phyloP scores from a whole-genome alignment of 2,113 vertebrate species.

The Heterochromis multidens region DNA sequence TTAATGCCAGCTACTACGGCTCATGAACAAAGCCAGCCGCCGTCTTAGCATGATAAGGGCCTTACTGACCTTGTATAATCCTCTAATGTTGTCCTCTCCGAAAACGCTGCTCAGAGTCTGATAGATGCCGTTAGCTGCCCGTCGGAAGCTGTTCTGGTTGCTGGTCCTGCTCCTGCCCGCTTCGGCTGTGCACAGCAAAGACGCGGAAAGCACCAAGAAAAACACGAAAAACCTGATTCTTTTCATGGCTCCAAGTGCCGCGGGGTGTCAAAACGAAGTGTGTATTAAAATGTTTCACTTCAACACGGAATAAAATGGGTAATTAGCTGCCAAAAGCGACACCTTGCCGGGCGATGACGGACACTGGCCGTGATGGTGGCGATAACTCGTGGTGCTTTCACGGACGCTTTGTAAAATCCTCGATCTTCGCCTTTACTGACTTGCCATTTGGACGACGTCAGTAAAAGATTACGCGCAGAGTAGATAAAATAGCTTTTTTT shows the following conservation, averaged over 20 bases:
- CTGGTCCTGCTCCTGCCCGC: constrained; percentile 82
- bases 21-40: no score
- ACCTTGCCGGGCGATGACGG: constrained; percentile 3
- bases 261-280: not conserved
- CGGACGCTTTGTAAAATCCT: not conserved
- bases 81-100: constrained; percentile 90
- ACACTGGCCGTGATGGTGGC: not conserved
- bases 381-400: constrained; percentile 30
- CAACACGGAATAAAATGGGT: not conserved
- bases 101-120: constrained; percentile 85
- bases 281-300: not conserved
- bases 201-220: constrained; percentile 58
- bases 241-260: constrained; percentile 37
- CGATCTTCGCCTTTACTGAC: no score
- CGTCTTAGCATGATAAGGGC: not conserved
- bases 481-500: not conserved
- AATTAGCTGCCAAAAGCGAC: constrained; percentile 22
- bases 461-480: not conserved
- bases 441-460: not conserved
- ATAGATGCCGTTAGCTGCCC: constrained; percentile 82
- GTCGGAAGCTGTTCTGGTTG: constrained; percentile 83
- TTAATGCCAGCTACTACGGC: not conserved
- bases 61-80: constrained; percentile 83
- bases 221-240: constrained; percentile 41
- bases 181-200: constrained; percentile 58